Evolutionary conservation across 53 echinoderm and acorn worm genomes (phyloP), one percentile per base, ranked within the genome.

Genomic region (Henricia sp.): DNA sequence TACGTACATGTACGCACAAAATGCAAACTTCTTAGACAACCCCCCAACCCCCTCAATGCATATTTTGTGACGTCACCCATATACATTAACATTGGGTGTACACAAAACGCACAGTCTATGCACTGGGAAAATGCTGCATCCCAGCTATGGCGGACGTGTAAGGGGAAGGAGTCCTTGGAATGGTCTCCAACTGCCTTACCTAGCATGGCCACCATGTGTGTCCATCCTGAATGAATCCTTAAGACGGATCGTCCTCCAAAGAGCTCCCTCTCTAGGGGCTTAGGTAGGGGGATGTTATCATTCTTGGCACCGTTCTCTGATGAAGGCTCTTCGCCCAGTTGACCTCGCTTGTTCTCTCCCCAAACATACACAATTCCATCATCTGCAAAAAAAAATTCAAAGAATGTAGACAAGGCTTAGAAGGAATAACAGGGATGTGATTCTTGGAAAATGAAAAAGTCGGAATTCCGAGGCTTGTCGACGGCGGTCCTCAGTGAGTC

Each of bases 301-400:
- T 71, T 86, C 24, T 70, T 64, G 67, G 67, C 65, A 4, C 71
- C 65, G 13, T 46, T 74, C n/a, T 78, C 74, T 1, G 86, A 64
- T 12, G 65, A 53, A 2, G 88, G 86, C 6, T 62, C 48, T 10
- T 63, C 89, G 9, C 85, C 91, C 6, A 94, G 73, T 53, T 96
- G 96, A 17, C 93, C 91, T 73, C 93, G 78, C 36, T 89, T 93
- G 82, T 96, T 96, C 77, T 91, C 85, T 13, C 96, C 96, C 96
- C 96, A 96, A 6, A 91, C 67, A 43, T 83, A 90, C 6, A 93
- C n/a, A 3, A 71, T 20, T 12, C 87, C 90, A 39, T 93, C 87
- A 40, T 75, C 93, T 93, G 3, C 25, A 16, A 25, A 54, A 37
- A 36, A 82, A 32, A 60, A 32, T n/a, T 35, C 0, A 24, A 68